Evolutionary conservation across 1,140 invertebrate species (phyloP), one percentile per base, ranked within the genome.

Genomic region (Drosophila tristis): DNA sequence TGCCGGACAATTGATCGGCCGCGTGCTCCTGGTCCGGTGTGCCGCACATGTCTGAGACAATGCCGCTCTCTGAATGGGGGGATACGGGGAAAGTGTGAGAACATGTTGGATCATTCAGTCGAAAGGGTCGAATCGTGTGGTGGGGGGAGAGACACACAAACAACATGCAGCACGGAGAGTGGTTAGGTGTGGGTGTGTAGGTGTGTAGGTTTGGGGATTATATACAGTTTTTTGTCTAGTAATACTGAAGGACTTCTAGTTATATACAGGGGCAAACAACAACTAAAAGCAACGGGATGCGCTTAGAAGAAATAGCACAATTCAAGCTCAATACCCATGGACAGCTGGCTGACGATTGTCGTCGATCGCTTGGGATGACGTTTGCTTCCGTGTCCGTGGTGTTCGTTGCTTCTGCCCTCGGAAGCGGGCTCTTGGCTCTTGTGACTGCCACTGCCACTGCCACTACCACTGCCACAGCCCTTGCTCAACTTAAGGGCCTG

Each of bases 291-390:
- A 67, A 78, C 72, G 59, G 56, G 63, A 66, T 74, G 60, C 58
- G 49, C 31, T 71, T 87, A 74, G 65, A 90, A 90, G 73, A 89
- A 81, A 65, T 86, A 79, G 80, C 74, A 89, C 74, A 91, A 66
- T 90, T 91, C 90, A 91, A 91, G 86, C 76, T 91, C 86, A 68
- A 91, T 93, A 96, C 95, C 95, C 85, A 95, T 94, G 76, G 95
- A 96, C 91, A 95, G 96, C 91, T 96, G 96, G 90, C 96, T 96
- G 90, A 96, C 95, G 58, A 96, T 93, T 26, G 95, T 96, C 13
- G 95, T 95, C 67, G 95, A 96, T 78, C 95, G 93, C 85, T 95
- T 94, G 92, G 94, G 93, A 11, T 95, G 94, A 90, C 94, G 95
- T 62, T 85, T 85, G 58, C 54, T 82, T 70, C 64, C 67, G 11